These are phyloP conservation scores for Sebastes iracundus DNA, from an alignment of 2,797 vertebrate genomes.

Conservation along the genomic window DNA sequence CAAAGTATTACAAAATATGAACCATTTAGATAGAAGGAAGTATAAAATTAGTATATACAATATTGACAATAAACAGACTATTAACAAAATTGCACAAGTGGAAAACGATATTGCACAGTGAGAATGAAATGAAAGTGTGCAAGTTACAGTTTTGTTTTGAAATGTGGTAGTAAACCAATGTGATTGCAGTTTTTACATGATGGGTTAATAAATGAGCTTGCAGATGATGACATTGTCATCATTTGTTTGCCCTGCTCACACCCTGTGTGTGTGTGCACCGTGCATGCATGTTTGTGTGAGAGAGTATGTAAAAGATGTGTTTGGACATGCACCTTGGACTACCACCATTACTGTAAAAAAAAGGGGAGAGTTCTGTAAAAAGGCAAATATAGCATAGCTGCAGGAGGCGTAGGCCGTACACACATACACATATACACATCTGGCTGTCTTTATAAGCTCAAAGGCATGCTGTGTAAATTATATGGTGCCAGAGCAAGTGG, in stretches of 20 bases:
- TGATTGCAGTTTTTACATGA: neutral
- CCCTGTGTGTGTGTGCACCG: constrained; percentile 22
- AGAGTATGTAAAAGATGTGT: constrained; percentile 66
- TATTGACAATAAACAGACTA: too few species aligned
- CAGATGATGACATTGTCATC: constrained; percentile 33
- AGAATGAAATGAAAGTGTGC: too few species aligned
- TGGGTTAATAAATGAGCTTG: neutral
- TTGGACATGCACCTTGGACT: constrained; percentile 68
- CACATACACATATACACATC: constrained; percentile 65
- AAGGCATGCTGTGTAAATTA: constrained; percentile 80
- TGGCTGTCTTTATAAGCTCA: constrained; percentile 80
- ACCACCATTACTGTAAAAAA: constrained; percentile 55
- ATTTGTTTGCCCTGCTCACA: constrained; percentile 17
- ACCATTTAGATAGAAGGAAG: too few species aligned
- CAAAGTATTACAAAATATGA: too few species aligned
- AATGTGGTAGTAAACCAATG: too few species aligned
- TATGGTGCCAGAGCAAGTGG: constrained; percentile 75
- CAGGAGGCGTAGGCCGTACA: constrained; percentile 65
- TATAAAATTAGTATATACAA: too few species aligned
- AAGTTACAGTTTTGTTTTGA: too few species aligned
- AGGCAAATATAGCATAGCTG: constrained; percentile 76
- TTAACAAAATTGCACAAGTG: too few species aligned
- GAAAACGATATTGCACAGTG: too few species aligned
- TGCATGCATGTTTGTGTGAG: constrained; percentile 44
- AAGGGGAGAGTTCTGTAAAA: constrained; percentile 48